Evolutionary conservation across 1,140 invertebrate species (phyloP).

Genomic region (Drosophila sturtevanti): DNA sequence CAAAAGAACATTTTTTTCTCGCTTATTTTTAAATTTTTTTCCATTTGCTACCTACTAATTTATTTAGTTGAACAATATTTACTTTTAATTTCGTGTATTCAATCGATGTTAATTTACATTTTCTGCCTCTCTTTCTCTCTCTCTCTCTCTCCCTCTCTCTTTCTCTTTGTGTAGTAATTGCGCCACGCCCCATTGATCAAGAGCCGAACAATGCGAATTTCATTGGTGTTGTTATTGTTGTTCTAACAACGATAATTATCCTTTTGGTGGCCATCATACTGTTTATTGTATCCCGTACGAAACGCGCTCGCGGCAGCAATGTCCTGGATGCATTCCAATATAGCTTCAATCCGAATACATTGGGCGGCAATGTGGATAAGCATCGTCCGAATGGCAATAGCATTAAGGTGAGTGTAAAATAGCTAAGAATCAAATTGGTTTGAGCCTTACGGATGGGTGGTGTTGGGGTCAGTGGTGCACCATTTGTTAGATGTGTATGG

Average conservation of each 20-base stretch:
- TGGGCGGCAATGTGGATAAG: slow-evolving; percentile 83
- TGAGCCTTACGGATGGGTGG: background rate
- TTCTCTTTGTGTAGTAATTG: slow-evolving; percentile 71
- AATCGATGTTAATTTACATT: slow-evolving; percentile 63
- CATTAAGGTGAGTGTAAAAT: slow-evolving; percentile 84
- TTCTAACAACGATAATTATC: slow-evolving; percentile 89
- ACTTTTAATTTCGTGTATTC: slow-evolving; percentile 66
- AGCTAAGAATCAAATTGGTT: background rate
- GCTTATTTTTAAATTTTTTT: background rate
- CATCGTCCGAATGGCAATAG: slow-evolving; percentile 82
- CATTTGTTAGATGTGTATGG: slow-evolving; percentile 9
- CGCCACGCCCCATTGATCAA: slow-evolving; percentile 83
- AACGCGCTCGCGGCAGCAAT: slow-evolving; percentile 85
- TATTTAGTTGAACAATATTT: slow-evolving; percentile 82
- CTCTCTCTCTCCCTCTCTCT: slow-evolving; percentile 22
- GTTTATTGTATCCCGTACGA: slow-evolving; percentile 88
- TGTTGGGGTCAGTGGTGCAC: background rate
- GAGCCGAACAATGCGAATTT: slow-evolving; percentile 85
- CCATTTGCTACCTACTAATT: slow-evolving; percentile 44
- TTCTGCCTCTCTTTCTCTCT: slow-evolving; percentile 34
- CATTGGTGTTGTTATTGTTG: slow-evolving; percentile 90
- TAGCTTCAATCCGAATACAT: slow-evolving; percentile 82
- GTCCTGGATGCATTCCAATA: slow-evolving; percentile 83
- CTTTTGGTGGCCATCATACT: slow-evolving; percentile 87
- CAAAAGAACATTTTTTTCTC: slow-evolving; percentile 4